Base-by-base conservation (phyloP, 1,140 invertebrate species). In the Gonioctena quinquepunctata region DNA sequence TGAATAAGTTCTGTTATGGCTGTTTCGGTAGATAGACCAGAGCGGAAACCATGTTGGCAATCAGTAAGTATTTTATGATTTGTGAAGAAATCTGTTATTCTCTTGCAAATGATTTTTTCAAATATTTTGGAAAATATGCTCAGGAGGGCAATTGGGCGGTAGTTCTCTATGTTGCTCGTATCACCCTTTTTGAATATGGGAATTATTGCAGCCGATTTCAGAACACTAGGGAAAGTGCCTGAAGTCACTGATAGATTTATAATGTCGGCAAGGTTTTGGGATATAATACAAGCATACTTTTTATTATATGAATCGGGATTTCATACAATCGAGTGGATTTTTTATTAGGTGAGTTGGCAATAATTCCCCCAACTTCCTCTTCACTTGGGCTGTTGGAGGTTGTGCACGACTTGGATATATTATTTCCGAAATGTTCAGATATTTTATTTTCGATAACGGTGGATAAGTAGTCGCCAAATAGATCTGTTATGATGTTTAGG, bases 21-120 rank as follows among this genome's bases (percentile, higher is more conserved):
- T 50, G 49, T 50, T n/a, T 50, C 49, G 49, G 49, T 50, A 50
- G 49, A 50, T n/a, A 50, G n/a, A 50, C 49, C 3, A 19, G n/a
- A 19, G 49, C 49, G 49, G 49, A 50, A 50, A n/a, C 49, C 49
- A 50, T 50, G 49, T 50, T 50, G 49, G 49, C 49, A 50, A 19
- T 50, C n/a, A n/a, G 49, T 50, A 50, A 50, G 49, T 50, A 50
- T 3, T n/a, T 50, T n/a, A 19, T 50, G 19, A 3, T 50, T 50
- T 61, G 64, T 27, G 52, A 63, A 33, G 74, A 65, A 61, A 33
- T 60, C n/a, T 60, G 13, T n/a, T 7, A 60, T 60, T 25, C 26
- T 60, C 16, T 60, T 6, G 8, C 57, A 50, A n/a, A 50, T 19
- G 18, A 50, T 19, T 50, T 50, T 50, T 50, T n/a, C 4, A 3